Percentiles rank a stretch among this genome's conserved stretches.
Evolutionary conservation across 2,797 vertebrate species (phyloP).

Genomic region (Eulemur mongoz): DNA sequence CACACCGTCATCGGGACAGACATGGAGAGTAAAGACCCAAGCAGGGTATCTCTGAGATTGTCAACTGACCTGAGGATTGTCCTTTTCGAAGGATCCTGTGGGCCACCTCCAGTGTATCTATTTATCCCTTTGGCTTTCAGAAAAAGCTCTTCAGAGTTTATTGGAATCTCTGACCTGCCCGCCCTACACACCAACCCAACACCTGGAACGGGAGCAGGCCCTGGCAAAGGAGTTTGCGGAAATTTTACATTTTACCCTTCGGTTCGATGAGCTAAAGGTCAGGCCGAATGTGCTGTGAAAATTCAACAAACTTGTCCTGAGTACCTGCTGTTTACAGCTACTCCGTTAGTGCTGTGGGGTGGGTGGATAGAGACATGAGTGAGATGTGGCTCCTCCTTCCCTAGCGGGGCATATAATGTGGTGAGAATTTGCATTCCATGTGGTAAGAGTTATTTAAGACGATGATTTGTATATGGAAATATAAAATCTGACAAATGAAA

Average conservation of each 20-base stretch:
- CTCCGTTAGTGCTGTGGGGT: not conserved
- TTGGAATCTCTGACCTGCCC: slow-evolving; percentile 95
- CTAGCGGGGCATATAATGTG: accelerated
- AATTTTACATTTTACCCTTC: slow-evolving; percentile 98
- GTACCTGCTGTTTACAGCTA: not conserved
- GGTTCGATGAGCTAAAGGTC: slow-evolving; percentile 99
- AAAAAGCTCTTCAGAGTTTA: slow-evolving; percentile 95
- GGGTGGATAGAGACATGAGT: not conserved
- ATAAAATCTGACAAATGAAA: not conserved
- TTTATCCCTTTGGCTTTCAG: slow-evolving; percentile 81
- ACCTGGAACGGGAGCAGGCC: slow-evolving; percentile 97
- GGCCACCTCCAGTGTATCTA: not conserved
- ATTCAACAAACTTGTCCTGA: not conserved
- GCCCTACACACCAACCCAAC: slow-evolving; percentile 95
- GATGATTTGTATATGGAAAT: not conserved
- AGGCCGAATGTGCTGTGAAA: not conserved
- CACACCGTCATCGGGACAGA: not conserved
- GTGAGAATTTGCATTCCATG: not conserved
- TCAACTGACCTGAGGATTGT: not conserved
- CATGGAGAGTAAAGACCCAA: accelerated
- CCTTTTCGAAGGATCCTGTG: not conserved
- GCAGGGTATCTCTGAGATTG: not conserved
- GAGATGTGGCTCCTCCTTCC: not conserved
- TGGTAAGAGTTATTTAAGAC: not conserved
- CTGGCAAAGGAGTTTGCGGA: slow-evolving; percentile 98